phyloP scores from a whole-genome alignment of 2,888 invertebrate genomes.

The Oasisia sp. region DNA sequence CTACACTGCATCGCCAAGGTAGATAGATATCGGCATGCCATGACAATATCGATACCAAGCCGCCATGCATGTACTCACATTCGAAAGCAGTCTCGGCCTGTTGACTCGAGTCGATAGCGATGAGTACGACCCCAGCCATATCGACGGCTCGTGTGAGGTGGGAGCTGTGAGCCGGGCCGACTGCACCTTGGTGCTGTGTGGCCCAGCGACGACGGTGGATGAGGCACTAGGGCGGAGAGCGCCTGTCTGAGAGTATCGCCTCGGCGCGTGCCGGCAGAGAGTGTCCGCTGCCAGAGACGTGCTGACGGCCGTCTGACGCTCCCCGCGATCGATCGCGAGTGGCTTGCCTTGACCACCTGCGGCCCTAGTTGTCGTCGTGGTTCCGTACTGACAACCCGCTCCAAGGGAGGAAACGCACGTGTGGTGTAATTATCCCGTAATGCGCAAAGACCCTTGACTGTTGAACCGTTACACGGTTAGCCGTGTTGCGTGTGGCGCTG shows the following conservation, averaged over 20 bases:
- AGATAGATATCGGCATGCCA: not conserved
- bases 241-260: not conserved
- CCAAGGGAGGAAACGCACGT: not conserved
- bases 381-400: not conserved
- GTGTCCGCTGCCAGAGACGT: not conserved
- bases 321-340: constrained; percentile 6
- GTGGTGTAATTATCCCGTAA: not conserved
- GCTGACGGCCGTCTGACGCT: not conserved
- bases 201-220: not conserved
- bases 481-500: not conserved
- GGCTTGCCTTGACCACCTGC: not conserved
- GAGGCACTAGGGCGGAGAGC: not conserved
- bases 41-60: too few relatives aligned
- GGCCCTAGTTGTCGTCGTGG: not conserved
- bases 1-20: not conserved
- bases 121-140: constrained; percentile 8
- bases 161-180: not conserved
- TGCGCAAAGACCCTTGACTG: not conserved
- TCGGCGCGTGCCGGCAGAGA: not conserved
- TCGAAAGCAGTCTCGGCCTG: not conserved
- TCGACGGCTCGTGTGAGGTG: not conserved
- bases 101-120: constrained; percentile 6
- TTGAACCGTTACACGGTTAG: not conserved
- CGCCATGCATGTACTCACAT: not conserved
- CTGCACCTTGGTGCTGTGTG: not conserved